These are phyloP conservation scores for Tuta absoluta DNA, from an alignment of 2,888 invertebrate species.

Conservation along the genomic window DNA sequence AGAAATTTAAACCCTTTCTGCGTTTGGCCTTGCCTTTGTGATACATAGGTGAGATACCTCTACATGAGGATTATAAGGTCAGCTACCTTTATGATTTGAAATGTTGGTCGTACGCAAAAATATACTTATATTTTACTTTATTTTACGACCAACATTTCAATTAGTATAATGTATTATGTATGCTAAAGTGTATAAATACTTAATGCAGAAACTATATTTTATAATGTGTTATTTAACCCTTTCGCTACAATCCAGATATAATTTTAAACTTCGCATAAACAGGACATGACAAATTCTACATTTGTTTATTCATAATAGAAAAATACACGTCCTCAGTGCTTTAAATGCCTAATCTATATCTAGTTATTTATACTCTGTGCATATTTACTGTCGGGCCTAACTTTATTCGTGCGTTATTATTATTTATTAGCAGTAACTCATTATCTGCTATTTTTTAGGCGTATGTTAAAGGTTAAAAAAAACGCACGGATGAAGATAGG, in stretches of 20 bases:
- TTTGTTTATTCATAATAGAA: slow-evolving; percentile 67
- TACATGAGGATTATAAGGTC: no score
- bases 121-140: no score
- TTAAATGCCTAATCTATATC: slow-evolving; percentile 60
- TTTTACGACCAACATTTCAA: no score
- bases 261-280: slow-evolving; percentile 25
- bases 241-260: background rate
- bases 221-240: background rate
- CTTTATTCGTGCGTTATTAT: background rate
- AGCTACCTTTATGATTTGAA: no score
- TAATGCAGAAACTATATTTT: no score
- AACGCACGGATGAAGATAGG: background rate
- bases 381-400: slow-evolving; percentile 36
- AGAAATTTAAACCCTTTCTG: no score
- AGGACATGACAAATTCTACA: slow-evolving; percentile 58
- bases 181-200: background rate
- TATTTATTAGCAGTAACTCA: no score
- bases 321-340: slow-evolving; percentile 80
- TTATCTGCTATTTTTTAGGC: no score
- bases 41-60: no score
- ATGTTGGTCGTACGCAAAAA: no score
- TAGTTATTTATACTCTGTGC: slow-evolving; percentile 55
- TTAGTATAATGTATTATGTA: no score
- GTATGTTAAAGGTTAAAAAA: background rate
- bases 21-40: no score